phyloP scores from a whole-genome alignment of 1,140 invertebrate genomes.

The Musca domestica region DNA sequence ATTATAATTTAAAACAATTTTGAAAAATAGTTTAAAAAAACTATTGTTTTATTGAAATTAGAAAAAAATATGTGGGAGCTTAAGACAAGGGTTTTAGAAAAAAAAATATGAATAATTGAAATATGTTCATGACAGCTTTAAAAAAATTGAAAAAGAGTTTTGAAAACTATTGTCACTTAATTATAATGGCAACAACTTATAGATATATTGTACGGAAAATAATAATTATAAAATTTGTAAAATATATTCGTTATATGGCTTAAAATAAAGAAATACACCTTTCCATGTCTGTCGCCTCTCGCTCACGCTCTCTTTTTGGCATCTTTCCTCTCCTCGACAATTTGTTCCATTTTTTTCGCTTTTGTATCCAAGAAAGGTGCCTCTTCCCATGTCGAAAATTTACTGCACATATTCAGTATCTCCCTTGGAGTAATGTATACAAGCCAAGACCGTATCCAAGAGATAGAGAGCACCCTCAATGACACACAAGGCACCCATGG shows the following conservation, averaged over 20 bases:
- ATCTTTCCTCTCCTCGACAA: background rate
- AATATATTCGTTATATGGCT: background rate
- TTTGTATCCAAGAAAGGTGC: no score
- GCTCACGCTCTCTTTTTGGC: background rate
- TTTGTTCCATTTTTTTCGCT: background rate
- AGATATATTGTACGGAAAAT: background rate
- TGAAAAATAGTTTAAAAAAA: background rate
- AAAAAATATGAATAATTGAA: no score
- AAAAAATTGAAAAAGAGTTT: background rate
- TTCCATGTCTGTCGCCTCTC: background rate
- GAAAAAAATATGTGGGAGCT: no score
- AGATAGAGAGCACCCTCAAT: conserved; percentile 75
- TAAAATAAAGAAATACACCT: background rate
- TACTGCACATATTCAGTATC: conserved; percentile 43
- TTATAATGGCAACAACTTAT: background rate
- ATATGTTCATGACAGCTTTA: no score
- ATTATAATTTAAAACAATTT: no score
- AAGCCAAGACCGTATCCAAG: conserved; percentile 71
- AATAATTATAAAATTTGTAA: background rate
- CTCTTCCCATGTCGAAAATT: background rate
- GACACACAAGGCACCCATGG: conserved; percentile 74
- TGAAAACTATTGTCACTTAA: background rate
- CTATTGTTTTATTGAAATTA: background rate
- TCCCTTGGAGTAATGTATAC: conserved; percentile 70
- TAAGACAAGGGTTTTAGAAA: no score